A percentile compares a stretch with the other conserved stretches of the same genome.
phyloP scores from a whole-genome alignment of 2,113 vertebrate species.

The Paedocypris sp. region DNA sequence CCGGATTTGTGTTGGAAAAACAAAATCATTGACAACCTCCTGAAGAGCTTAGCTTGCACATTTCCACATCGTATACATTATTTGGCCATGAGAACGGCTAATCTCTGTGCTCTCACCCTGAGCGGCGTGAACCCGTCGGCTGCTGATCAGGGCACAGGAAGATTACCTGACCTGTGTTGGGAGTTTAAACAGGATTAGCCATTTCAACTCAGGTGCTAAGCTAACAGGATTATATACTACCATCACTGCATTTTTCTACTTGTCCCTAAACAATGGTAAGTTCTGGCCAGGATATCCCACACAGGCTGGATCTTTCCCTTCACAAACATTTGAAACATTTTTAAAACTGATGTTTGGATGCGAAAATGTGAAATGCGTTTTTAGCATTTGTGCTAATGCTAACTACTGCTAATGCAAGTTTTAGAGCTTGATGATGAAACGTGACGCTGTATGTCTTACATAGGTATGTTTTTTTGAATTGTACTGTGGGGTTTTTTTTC shows the following conservation, averaged over 20 bases:
- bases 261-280: constrained; percentile 46
- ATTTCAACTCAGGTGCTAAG: constrained; percentile 53
- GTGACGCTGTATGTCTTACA: no score
- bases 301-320: background rate
- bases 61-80: background rate
- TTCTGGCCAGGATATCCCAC: constrained; percentile 5
- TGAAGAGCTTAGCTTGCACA: constrained; percentile 4
- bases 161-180: constrained; percentile 45
- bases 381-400: background rate
- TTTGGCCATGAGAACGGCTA: constrained; percentile 10
- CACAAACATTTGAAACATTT: background rate
- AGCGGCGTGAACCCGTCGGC: constrained; percentile 26
- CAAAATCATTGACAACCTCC: background rate
- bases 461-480: no score
- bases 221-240: constrained; percentile 57
- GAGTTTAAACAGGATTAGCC: constrained; percentile 54
- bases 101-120: constrained; percentile 35
- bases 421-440: no score
- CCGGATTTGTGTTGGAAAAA: background rate
- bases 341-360: background rate
- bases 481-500: no score
- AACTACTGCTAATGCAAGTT: background rate
- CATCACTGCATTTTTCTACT: constrained; percentile 40
- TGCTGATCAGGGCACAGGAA: constrained; percentile 38
- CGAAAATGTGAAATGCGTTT: background rate